Base-by-base conservation (phyloP, 2,888 invertebrate species). In the Heteromyza rotundicornis region DNA sequence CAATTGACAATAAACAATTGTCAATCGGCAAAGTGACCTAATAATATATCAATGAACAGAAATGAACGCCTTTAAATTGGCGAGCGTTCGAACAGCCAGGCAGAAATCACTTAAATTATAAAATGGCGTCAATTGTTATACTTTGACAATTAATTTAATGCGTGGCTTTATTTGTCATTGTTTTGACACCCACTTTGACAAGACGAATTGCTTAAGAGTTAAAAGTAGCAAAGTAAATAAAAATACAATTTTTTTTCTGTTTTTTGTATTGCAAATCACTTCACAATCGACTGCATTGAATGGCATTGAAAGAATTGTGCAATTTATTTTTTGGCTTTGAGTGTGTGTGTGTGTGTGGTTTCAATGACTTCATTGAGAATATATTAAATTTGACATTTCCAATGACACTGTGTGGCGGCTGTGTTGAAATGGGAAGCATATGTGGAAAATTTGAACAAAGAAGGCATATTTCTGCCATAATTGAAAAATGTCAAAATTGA, bases 131-230 rank as follows among this genome's bases (percentile, higher is more conserved):
- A 47, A 19, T 47, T 47, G 47, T 47, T 3, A 20, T 19, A 47
- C 47, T 47, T 47, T 20, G 47, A 5, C 47, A 47, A 47, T 47
- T 47, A 20, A 47, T 47, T 47, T 19, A 47, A 47, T 19, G n/a
- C 19, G 47, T 17, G 17, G 47, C 2, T 47, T 47, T 47, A 20
- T 47, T 73, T 74, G 76, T 65, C 73, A 71, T 76, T 76, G 71
- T 65, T 64, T 52, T 59, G 70, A 73, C 75, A 70, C 75, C 76
- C 76, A 74, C 76, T 19, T 5, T 63, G 49, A 49, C 40, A 23
- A 36, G n/a, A 20, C 20, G 20, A 2, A 19, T 47, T 19, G 47
- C 40, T 3, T 12, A 40, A 47, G 20, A 47, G 14, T 40, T 40
- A 14, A 8, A 40, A 40, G 14, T 40, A n/a, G 40, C 40, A 40